Base-by-base conservation (phyloP, 2,888 invertebrate genomes). In the Nomada hirtipes region DNA sequence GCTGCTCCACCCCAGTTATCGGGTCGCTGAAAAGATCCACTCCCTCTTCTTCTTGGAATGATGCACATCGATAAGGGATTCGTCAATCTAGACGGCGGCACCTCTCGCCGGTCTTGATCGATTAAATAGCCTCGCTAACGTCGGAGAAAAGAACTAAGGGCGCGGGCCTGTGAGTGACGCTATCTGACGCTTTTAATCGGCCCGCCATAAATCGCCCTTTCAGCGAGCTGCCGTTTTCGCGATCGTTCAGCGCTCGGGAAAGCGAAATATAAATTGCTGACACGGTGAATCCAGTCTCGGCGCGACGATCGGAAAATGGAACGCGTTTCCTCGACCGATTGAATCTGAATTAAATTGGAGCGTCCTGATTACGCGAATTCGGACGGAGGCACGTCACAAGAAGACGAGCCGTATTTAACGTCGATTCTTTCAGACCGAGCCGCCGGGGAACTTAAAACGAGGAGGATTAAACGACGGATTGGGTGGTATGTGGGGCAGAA, bases 11-110 rank as follows among this genome's bases (percentile, higher is more conserved):
- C 91, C 91, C 91, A 92, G 84, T 91, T 91, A 75, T 92, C 89
- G 79, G 91, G 91, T 93, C 93, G 93, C 65, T 82, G 88, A 18
- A 88, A 90, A 83, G 18, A 92, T 91, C 92, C 93, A 93, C 42
- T 93, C 93, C 55, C 91, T 23, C 92, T 13, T 92, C 92, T 47
- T 15, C 67, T 85, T 86, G 52, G 86, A 76, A 23, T 82, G 78
- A 53, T 86, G 80, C 59, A 78, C 57, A 7, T 92, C 92, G 29
- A 93, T 82, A 61, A 88, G 90, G 4, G 92, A 57, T 23, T 23
- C 23, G 26, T 23, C 9, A 57, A 92, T 67, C 91, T 86, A 44
- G 91, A 86, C 9, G 81, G 76, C 72, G 15, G 91, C 91, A 47
- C 90, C 91, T 70, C 86, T 90, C 68, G 91, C 80, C 3, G 87